Evolutionary conservation across 2,888 invertebrate genomes (phyloP), one percentile per base, ranked within the genome.

Genomic region (Eupithecia vulgata): DNA sequence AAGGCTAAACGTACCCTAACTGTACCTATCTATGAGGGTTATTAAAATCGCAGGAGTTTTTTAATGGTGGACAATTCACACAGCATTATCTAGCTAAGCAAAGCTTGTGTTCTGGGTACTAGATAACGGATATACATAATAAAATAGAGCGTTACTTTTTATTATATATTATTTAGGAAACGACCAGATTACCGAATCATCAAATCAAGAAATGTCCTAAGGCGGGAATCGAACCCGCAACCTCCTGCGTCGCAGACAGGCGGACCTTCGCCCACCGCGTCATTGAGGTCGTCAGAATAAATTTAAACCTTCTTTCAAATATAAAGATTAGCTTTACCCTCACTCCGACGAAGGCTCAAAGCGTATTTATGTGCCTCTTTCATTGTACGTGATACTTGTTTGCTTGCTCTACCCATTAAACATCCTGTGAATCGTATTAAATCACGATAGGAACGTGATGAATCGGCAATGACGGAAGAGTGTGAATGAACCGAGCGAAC

Each of bases 401-500:
- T 61, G 34, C 17, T 34, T 61, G 17, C 34, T 30, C 4, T 35
- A 57, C 17, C 17, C 12, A 35, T 64, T n/a, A 35, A 34, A 34
- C n/a, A 35, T 64, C 35, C 34, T n/a, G 37, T 12, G 35, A n/a
- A n/a, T 37, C 35, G 65, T 65, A 42, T 34, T 67, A 48, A 65
- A 65, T 65, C 65, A 65, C 21, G 65, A 65, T 64, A 37, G 40
- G 40, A 25, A 42, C 65, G 65, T 40, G 65, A 35, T 13, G 65
- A 65, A 65, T 64, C n/a, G 37, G 17, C 62, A 64, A 64, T 42
- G 65, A 65, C 13, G 65, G 40, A 64, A 21, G 13, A 40, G 64
- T 42, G 65, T 42, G 65, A 65, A 40, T 65, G 37, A 76, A 71
- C 73, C 25, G 69, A 15, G 70, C 25, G 69, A 15, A 68, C 66